A percentile compares a stretch with the other conserved stretches of the same genome.
Conservation (phyloP, 2,888 invertebrate species). For the Oxytorus armatus region DNA sequence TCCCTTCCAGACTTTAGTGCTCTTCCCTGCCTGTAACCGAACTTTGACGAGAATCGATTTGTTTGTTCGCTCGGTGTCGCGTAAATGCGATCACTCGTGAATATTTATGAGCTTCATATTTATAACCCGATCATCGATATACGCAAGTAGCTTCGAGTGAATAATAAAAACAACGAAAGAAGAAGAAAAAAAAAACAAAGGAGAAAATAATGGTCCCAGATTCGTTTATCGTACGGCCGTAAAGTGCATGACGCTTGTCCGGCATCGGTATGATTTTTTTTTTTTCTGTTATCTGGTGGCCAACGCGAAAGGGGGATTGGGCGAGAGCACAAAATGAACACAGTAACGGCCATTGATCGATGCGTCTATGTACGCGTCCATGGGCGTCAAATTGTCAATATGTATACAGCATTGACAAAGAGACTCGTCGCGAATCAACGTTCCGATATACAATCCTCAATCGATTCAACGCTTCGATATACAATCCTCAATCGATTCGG, state of each 20-base stretch:
- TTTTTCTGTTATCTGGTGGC: neutral
- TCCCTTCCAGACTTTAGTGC: neutral
- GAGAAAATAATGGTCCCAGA: neutral
- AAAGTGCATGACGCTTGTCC: neutral
- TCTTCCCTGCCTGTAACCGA: neutral
- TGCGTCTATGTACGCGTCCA: neutral
- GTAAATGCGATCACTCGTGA: neutral
- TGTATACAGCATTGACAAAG: too few relatives aligned
- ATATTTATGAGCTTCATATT: conserved; percentile 18
- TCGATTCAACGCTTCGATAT: conserved; percentile 35
- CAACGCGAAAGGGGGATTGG: neutral
- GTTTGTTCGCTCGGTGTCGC: neutral
- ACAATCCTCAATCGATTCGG: conserved; percentile 47
- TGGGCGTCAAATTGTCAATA: conserved; percentile 47
- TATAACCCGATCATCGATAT: neutral
- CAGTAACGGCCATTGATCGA: conserved; percentile 3
- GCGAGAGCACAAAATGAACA: neutral
- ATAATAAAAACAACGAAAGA: neutral
- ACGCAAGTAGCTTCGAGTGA: neutral
- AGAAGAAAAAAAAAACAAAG: neutral
- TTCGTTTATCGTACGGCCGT: neutral
- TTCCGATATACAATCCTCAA: neutral
- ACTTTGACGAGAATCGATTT: neutral
- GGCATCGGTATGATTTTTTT: neutral
- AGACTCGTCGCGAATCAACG: neutral